phyloP scores from a whole-genome alignment of 2,797 vertebrate species.

The Anguilla anguilla region DNA sequence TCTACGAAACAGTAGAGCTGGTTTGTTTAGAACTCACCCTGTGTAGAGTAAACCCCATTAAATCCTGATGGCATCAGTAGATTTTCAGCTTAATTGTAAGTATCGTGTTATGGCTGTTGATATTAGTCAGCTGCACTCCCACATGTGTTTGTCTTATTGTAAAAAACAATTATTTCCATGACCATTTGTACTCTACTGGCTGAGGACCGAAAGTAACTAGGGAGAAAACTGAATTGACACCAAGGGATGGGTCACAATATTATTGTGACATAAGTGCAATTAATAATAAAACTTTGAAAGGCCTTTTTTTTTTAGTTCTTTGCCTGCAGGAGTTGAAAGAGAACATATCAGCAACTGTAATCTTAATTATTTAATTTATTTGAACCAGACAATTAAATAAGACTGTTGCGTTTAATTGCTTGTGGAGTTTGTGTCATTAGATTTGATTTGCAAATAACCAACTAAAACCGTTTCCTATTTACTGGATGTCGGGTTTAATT shows the following conservation, averaged over 20 bases:
- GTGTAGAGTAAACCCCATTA: not conserved
- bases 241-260: conserved; percentile 46
- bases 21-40: not conserved
- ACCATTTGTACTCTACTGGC: not conserved
- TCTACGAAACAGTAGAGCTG: not conserved
- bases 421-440: conserved; percentile 32
- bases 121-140: not conserved
- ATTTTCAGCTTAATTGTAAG: not conserved
- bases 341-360: conserved; percentile 17
- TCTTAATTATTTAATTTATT: conserved; percentile 25
- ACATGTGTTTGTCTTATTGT: not conserved
- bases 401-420: conserved; percentile 36
- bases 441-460: conserved; percentile 32
- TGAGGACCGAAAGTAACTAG: not conserved
- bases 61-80: not conserved
- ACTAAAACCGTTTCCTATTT: conserved; percentile 36
- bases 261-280: not conserved
- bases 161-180: not conserved
- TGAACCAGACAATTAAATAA: conserved; percentile 28
- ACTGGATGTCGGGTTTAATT: conserved; percentile 48
- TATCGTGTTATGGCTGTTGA: not conserved
- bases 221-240: conserved; percentile 46
- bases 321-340: conserved; percentile 3
- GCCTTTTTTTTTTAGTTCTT: not conserved
- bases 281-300: not conserved